Base-by-base conservation (phyloP, 2,113 vertebrate genomes). In the Pseudonaja textilis region DNA sequence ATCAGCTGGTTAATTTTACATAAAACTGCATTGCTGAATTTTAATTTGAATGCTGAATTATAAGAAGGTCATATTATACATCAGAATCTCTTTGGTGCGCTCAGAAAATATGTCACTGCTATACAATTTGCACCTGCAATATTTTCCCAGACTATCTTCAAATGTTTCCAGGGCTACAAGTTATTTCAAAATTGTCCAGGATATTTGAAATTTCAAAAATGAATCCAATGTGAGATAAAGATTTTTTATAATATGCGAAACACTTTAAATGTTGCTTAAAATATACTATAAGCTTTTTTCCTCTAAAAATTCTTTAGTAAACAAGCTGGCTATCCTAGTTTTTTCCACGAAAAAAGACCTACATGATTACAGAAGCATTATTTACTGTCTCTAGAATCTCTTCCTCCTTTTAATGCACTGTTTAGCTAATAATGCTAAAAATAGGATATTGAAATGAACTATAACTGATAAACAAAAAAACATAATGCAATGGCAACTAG, bases 401-500 rank as follows among this genome's bases (percentile, higher is more conserved):
- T 93, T 61, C 0, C 23, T 0, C 20, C 45, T 47, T 85, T 47
- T 91, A 91, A 74, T 88, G 1, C 89, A 91, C 93, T 91, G 92
- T 91, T 87, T 93, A 94, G 34, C 34, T 94, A 45, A 90, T 4
- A 91, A 55, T 26, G 88, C 12, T 89, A 45, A 26, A 90, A 93
- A 47, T 0, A 42, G 0, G 47, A 87, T 59, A 92, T 3, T 42
- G 25, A 55, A 55, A 69, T 39, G 54, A n/a, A 42, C 10, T 39
- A 74, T 88, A 93, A 95, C 45, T 90, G 50, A 1, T 42, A 42
- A 55, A 93, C 20, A 5, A 45, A 90, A 85, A 16, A 29, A 22
- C 81, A 69, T 34, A 93, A 64, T 55, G 14, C 93, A 88, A 42
- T 26, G 8, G 59, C 91, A 93, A 93, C 54, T 85, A 91, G 61